Evolutionary conservation across 2,113 vertebrate species (phyloP).

Genomic region (Campylomormyrus numenius): DNA sequence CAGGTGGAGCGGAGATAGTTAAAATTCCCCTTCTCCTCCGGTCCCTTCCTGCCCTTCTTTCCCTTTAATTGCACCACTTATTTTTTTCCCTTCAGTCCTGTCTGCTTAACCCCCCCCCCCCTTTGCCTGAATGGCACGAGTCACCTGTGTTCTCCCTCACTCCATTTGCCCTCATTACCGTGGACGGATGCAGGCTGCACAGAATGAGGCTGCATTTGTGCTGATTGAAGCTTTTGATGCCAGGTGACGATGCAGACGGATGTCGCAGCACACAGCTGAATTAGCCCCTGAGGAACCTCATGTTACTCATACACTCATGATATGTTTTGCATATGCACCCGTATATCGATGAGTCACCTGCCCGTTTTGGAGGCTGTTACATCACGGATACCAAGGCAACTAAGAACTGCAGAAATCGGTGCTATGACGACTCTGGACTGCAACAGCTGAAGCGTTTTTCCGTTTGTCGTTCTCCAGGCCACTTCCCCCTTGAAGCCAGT

Average conservation of each 20-base stretch:
- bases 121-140: constrained; percentile 48
- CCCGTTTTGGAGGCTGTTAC: not conserved
- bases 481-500: constrained; percentile 42
- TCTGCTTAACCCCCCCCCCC: constrained; percentile 24
- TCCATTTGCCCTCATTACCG: constrained; percentile 38
- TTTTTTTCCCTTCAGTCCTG: constrained; percentile 39
- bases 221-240: not conserved
- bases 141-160: constrained; percentile 65
- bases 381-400: constrained; percentile 12
- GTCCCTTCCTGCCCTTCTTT: constrained; percentile 18
- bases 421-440: constrained; percentile 20
- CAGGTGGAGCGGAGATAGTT: constrained; percentile 36
- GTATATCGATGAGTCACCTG: constrained; percentile 9
- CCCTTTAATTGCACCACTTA: constrained; percentile 66
- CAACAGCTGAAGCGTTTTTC: constrained; percentile 1
- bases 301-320: not conserved
- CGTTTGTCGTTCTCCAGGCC: constrained; percentile 40
- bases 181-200: constrained; percentile 49
- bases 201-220: constrained; percentile 46
- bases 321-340: not conserved
- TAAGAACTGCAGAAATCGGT: constrained; percentile 22
- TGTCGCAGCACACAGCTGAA: not conserved
- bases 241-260: not conserved
- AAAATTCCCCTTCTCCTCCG: constrained; percentile 39
- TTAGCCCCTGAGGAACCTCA: not conserved